Conservation (phyloP, 2,888 invertebrate genomes). For the Aphodius granarius region DNA sequence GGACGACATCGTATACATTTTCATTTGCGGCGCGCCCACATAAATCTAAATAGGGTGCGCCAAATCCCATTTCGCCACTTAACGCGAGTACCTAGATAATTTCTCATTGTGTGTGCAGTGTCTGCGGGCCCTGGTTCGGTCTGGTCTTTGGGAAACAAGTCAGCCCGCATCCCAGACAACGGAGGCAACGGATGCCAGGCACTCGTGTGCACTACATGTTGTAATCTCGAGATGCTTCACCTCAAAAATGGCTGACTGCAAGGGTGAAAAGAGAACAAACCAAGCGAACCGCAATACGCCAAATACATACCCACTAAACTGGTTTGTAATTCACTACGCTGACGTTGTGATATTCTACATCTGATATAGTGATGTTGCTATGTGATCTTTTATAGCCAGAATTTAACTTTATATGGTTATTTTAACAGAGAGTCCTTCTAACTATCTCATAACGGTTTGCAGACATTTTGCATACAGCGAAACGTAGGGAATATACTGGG, state of each 20-base stretch:
- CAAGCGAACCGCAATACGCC: background rate
- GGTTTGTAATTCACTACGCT: background rate
- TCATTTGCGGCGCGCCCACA: constrained; percentile 42
- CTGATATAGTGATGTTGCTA: background rate
- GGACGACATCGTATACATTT: constrained; percentile 36
- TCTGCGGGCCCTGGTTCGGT: constrained; percentile 19
- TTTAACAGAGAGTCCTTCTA: background rate
- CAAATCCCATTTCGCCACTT: constrained; percentile 45
- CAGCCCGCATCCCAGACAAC: background rate
- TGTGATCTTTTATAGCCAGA: background rate
- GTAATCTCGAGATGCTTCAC: background rate
- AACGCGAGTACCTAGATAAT: constrained; percentile 44
- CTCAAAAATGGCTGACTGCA: background rate
- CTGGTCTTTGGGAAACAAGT: background rate
- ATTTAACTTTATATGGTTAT: background rate
- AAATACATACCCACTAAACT: background rate
- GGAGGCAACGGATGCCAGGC: background rate
- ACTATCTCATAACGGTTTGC: no score
- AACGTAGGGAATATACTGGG: no score
- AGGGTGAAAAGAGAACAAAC: background rate
- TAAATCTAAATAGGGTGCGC: constrained; percentile 44
- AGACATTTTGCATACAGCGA: no score
- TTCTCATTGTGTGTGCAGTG: constrained; percentile 43
- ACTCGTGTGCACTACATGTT: background rate
- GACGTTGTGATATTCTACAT: background rate